Evolutionary conservation across 2,113 vertebrate genomes (phyloP).

Genomic region (Callionymus lyra): DNA sequence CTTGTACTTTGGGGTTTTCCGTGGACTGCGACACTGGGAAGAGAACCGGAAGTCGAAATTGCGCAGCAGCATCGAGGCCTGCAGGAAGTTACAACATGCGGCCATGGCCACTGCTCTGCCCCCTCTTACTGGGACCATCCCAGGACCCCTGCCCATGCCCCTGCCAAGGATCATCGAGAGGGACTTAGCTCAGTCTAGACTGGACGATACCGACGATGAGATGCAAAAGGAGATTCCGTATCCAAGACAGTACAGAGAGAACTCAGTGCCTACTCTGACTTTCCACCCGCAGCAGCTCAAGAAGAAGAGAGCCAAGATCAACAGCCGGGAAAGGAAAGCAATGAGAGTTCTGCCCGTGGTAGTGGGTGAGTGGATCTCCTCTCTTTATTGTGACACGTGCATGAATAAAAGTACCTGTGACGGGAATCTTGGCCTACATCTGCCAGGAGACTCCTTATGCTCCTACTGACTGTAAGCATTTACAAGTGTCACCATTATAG

Average conservation of each 20-base stretch:
- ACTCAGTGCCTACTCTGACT: slow-evolving; percentile 61
- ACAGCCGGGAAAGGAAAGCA: slow-evolving; percentile 82
- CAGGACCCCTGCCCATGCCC: slow-evolving; percentile 39
- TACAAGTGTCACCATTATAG: slow-evolving; percentile 11
- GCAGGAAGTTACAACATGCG: slow-evolving; percentile 62
- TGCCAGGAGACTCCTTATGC: slow-evolving; percentile 3
- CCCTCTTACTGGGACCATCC: slow-evolving; percentile 43
- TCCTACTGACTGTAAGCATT: slow-evolving; percentile 5
- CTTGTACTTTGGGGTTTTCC: slow-evolving; percentile 84
- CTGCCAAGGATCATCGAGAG: slow-evolving; percentile 58
- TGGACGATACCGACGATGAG: slow-evolving; percentile 49
- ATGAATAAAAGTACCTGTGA: background rate
- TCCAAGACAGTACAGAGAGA: slow-evolving; percentile 61
- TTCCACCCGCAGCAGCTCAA: slow-evolving; percentile 32
- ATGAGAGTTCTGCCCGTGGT: slow-evolving; percentile 85
- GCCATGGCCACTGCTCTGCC: slow-evolving; percentile 33
- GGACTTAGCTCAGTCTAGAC: slow-evolving; percentile 48
- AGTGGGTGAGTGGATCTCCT: slow-evolving; percentile 52
- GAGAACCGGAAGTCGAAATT: slow-evolving; percentile 75
- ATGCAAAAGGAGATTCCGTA: slow-evolving; percentile 49
- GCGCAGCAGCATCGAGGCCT: slow-evolving; percentile 66
- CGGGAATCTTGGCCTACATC: background rate
- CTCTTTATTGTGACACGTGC: too few relatives aligned
- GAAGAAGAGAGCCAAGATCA: slow-evolving; percentile 76
- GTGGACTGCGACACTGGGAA: slow-evolving; percentile 79